These are phyloP conservation scores for Ploceus nigricollis DNA, from an alignment of 2,113 vertebrate genomes.

Conservation along the genomic window DNA sequence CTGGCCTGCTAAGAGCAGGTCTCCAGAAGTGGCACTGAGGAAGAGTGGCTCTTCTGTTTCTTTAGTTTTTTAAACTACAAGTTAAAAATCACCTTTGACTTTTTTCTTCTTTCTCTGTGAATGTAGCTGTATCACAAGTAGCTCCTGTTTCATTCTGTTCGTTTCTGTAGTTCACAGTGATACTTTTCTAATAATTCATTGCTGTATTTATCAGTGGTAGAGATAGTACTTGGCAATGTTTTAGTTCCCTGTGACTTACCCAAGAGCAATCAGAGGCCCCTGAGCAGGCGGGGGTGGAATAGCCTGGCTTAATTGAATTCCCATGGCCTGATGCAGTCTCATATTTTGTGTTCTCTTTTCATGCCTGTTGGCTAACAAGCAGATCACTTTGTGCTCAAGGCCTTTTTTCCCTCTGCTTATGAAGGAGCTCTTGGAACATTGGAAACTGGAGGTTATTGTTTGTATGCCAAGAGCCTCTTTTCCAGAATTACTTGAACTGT, in stretches of 20 bases:
- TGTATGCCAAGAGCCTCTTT: background rate
- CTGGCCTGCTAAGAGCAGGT: background rate
- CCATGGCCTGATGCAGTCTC: background rate
- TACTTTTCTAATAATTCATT: background rate
- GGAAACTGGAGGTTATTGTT: background rate
- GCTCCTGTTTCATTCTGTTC: background rate
- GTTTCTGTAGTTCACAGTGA: background rate
- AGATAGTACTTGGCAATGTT: background rate
- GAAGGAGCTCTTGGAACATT: background rate
- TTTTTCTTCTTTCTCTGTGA: background rate
- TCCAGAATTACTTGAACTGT: background rate
- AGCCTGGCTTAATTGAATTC: background rate
- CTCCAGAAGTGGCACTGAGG: background rate
- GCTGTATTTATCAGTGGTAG: background rate
- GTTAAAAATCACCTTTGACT: background rate
- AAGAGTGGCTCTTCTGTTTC: background rate
- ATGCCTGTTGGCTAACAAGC: background rate
- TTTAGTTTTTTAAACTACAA: background rate
- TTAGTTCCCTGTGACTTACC: background rate
- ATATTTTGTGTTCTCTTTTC: background rate
- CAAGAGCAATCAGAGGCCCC: background rate
- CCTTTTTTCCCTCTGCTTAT: background rate
- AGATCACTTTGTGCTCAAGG: background rate
- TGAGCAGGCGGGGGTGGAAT: rapidly evolving
- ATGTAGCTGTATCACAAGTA: background rate